Evolutionary conservation across 2,113 vertebrate species (phyloP), one percentile per base, ranked within the genome.

Genomic region (Pedionomus torquatus): DNA sequence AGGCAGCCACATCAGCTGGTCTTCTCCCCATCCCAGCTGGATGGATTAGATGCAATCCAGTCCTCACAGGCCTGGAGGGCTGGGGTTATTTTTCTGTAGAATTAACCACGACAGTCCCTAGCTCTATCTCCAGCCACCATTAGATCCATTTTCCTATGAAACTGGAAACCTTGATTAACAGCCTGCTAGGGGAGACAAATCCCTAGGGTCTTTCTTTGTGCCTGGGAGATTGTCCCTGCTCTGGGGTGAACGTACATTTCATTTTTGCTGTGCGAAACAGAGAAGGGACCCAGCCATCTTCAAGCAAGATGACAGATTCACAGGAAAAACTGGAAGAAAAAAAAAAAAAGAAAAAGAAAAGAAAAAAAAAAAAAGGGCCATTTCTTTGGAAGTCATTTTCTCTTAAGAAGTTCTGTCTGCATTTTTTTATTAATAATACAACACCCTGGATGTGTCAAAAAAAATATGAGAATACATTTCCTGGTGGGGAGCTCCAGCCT

Each of bases 381-480:
- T 60, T 96, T 72, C 80, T 95, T 92, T 91, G 79, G 68, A 93
- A 92, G 44, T 92, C 0, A 78, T 90, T 94, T 96, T 95, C 90
- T 75, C 63, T 87, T 84, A 87, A 94, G 95, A 97, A 97, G 70
- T 91, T 77, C 93, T 87, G 80, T 74, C 85, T 97, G 80, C 89
- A 90, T 93, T 92, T 95, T 41, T 95, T 96, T 96, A 96, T 97
- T 95, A 96, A 97, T 97, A 93, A 97, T 92, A 90, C 80, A 97
- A 92, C 86, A 94, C 80, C 96, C 95, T 97, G 87, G 87, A 96
- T 97, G 83, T 97, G 95, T 97, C 97, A 97, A 92, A 96, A 96
- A 96, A 90, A 52, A 93, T 18, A 92, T 30, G 85, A 95, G 70
- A 95, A 93, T 89, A 82, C n/a, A 37, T 95, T 92, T 95, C 88